Percentiles rank a stretch among this genome's conserved stretches.
These are phyloP conservation scores for Sebastes variabilis DNA, from an alignment of 2,797 vertebrate species.

Conservation along the genomic window DNA sequence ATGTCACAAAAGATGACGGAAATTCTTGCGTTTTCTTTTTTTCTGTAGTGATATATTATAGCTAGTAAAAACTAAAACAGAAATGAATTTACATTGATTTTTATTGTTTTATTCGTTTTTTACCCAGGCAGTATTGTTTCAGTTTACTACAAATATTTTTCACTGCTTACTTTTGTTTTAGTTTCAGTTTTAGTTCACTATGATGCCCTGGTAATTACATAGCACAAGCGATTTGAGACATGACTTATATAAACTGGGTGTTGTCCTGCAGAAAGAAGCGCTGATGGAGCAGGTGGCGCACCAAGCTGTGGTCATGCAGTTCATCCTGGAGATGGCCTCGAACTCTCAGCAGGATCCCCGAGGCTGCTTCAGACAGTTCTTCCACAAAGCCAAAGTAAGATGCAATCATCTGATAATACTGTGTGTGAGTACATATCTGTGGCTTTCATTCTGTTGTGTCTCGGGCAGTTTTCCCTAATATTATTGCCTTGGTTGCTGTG, in stretches of 20 bases:
- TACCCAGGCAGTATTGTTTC: too few relatives aligned
- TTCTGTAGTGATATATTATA: too few relatives aligned
- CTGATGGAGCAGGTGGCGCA: conserved; percentile 98
- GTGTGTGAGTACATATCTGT: not conserved
- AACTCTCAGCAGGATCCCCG: conserved; percentile 93
- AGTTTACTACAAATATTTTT: not conserved
- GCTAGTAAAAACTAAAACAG: too few relatives aligned
- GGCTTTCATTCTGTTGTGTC: not conserved
- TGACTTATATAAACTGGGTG: not conserved
- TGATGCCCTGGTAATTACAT: not conserved
- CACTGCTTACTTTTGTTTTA: not conserved
- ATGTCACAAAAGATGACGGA: accelerated
- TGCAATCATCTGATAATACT: not conserved
- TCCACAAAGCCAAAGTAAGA: conserved; percentile 98
- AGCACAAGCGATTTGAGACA: not conserved
- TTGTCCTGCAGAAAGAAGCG: conserved; percentile 89
- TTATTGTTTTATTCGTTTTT: too few relatives aligned
- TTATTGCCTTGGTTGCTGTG: not conserved
- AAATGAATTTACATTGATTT: too few relatives aligned
- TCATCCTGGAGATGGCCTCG: conserved; percentile 97
- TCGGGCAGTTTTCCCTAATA: not conserved
- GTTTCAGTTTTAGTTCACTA: not conserved
- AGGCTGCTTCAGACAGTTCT: conserved; percentile 96
- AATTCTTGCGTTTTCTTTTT: too few relatives aligned
- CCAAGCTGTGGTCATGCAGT: conserved; percentile 97